Percentiles rank a stretch among this genome's conserved stretches.
phyloP scores from a whole-genome alignment of 2,797 vertebrate genomes.

The Catharus ustulatus region DNA sequence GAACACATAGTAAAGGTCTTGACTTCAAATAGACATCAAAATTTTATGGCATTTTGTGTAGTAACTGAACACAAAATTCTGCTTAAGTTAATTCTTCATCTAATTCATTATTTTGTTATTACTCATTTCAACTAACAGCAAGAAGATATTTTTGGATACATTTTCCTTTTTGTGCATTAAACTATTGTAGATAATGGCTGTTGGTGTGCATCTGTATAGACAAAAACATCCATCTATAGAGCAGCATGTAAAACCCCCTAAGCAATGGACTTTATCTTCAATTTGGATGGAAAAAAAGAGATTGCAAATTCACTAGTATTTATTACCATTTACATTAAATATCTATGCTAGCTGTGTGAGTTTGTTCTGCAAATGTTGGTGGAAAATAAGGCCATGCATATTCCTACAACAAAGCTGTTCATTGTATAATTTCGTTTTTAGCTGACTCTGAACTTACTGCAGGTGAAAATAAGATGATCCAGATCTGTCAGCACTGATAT shows the following conservation, averaged over 20 bases:
- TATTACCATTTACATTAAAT: conserved; percentile 54
- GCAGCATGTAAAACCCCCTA: background rate
- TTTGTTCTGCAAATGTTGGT: conserved; percentile 59
- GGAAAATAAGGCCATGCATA: conserved; percentile 71
- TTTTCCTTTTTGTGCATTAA: background rate
- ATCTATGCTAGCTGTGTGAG: background rate
- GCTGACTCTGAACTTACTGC: conserved; percentile 74
- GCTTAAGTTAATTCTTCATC: background rate
- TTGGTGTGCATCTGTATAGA: background rate
- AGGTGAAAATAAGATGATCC: conserved; percentile 81
- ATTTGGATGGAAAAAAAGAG: background rate
- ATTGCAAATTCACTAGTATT: background rate
- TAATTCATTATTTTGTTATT: background rate
- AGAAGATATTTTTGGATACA: background rate
- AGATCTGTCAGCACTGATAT: conserved; percentile 75
- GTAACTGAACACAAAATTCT: background rate
- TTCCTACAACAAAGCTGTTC: conserved; percentile 74
- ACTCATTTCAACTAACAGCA: background rate
- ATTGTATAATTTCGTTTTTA: conserved; percentile 78
- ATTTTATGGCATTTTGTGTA: background rate
- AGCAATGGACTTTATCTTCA: background rate
- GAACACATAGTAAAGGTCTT: background rate
- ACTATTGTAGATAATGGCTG: background rate
- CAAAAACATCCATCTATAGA: background rate
- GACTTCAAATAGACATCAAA: background rate